Percentiles rank a stretch among this genome's conserved stretches.
These are phyloP conservation scores for Acrobeloides nanus DNA, from an alignment of 2,888 invertebrate genomes.

Conservation along the genomic window DNA sequence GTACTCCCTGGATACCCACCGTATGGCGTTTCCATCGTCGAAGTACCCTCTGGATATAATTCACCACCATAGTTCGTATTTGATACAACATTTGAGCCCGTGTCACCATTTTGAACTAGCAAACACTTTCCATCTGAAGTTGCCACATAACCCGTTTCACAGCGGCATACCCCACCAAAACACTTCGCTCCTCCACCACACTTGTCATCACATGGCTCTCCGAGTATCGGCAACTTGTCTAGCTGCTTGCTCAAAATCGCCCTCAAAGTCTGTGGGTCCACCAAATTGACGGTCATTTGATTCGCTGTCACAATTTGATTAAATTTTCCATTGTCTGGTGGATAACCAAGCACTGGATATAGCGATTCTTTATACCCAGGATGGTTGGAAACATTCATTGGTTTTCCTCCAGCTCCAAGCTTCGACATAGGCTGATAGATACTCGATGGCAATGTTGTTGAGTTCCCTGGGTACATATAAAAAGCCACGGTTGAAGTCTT, in stretches of 20 bases:
- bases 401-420: too few species aligned
- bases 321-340: slow-evolving; percentile 21
- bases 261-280: slow-evolving; percentile 24
- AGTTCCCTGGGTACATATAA: slow-evolving; percentile 15
- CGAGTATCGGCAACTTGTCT: slow-evolving; percentile 16
- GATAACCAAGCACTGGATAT: background rate
- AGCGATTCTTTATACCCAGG: background rate
- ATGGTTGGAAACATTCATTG: too few species aligned
- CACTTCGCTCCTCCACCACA: slow-evolving; percentile 21
- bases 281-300: slow-evolving; percentile 29
- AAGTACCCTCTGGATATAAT: too few species aligned
- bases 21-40: too few species aligned
- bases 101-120: too few species aligned
- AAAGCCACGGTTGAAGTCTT: slow-evolving; percentile 12
- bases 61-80: too few species aligned
- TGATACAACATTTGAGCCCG: too few species aligned
- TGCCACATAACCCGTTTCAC: slow-evolving; percentile 5
- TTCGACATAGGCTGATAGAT: slow-evolving; percentile 1
- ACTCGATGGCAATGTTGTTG: slow-evolving; percentile 8
- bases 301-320: slow-evolving; percentile 30
- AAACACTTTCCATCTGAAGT: too few species aligned
- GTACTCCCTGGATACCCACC: too few species aligned
- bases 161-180: slow-evolving; percentile 18
- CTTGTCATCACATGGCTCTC: slow-evolving; percentile 23
- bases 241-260: slow-evolving; percentile 15